These are phyloP conservation scores for Dasysyrphus albostriatus DNA, from an alignment of 2,888 invertebrate genomes.

Conservation along the genomic window DNA sequence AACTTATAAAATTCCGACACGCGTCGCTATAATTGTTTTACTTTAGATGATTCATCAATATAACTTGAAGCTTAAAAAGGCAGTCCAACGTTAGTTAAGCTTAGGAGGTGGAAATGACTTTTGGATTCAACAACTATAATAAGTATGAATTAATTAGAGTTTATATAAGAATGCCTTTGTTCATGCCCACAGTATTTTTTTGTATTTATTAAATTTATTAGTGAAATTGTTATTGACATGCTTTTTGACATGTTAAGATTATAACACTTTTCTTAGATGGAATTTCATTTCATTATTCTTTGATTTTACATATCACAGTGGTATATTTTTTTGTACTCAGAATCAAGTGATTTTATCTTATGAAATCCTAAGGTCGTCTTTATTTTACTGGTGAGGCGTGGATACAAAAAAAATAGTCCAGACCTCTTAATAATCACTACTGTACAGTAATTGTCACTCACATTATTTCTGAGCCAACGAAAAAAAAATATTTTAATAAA, in stretches of 20 bases:
- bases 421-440: no score
- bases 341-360: no score
- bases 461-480: no score
- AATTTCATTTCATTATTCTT: background rate
- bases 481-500: no score
- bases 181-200: slow-evolving; percentile 30
- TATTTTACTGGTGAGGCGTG: no score
- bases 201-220: background rate
- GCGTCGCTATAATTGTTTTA: slow-evolving; percentile 38
- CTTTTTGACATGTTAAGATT: slow-evolving; percentile 32
- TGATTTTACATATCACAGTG: background rate
- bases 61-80: slow-evolving; percentile 45
- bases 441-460: no score
- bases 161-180: slow-evolving; percentile 39
- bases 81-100: slow-evolving; percentile 7
- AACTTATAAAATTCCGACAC: slow-evolving; percentile 52
- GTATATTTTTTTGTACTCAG: no score
- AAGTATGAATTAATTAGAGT: background rate
- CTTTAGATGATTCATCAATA: slow-evolving; percentile 56
- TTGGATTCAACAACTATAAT: slow-evolving; percentile 40
- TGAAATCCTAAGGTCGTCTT: no score
- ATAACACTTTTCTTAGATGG: background rate
- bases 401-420: no score
- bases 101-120: slow-evolving; percentile 46
- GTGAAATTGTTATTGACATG: slow-evolving; percentile 17